These are phyloP conservation scores for Xiphias gladius DNA, from an alignment of 2,113 vertebrate genomes.

Conservation along the genomic window DNA sequence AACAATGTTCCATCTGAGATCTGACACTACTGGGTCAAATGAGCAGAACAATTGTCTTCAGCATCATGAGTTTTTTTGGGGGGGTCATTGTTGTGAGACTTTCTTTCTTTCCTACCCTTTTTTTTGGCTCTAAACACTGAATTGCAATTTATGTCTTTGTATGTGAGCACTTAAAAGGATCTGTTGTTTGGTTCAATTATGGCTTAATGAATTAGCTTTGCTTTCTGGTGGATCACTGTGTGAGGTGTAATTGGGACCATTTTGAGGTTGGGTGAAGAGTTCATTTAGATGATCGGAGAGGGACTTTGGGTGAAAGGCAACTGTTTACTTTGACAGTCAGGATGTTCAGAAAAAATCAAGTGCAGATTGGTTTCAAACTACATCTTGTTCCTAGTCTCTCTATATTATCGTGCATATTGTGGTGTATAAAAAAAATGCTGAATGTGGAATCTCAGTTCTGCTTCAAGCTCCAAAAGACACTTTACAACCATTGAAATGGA, in stretches of 20 bases:
- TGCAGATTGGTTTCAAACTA: constrained; percentile 23
- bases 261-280: constrained; percentile 37
- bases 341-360: constrained; percentile 11
- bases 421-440: constrained; percentile 58
- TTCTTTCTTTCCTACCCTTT: not conserved
- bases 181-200: constrained; percentile 29
- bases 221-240: constrained; percentile 35
- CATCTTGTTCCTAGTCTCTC: constrained; percentile 3
- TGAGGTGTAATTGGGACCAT: constrained; percentile 29
- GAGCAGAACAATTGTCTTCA: constrained; percentile 22
- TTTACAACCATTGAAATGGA: not conserved
- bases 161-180: constrained; percentile 31
- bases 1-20: not conserved
- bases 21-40: constrained; percentile 21
- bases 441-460: constrained; percentile 72
- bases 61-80: constrained; percentile 57
- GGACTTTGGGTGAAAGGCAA: constrained; percentile 4
- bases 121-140: not conserved
- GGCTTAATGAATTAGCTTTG: constrained; percentile 40
- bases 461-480: constrained; percentile 41
- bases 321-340: not conserved
- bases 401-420: constrained; percentile 3
- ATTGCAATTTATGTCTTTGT: no score
- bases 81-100: constrained; percentile 33
- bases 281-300: constrained; percentile 3